Base-by-base conservation (phyloP, 2,113 vertebrate genomes). In the Coptodon bakossiorum region DNA sequence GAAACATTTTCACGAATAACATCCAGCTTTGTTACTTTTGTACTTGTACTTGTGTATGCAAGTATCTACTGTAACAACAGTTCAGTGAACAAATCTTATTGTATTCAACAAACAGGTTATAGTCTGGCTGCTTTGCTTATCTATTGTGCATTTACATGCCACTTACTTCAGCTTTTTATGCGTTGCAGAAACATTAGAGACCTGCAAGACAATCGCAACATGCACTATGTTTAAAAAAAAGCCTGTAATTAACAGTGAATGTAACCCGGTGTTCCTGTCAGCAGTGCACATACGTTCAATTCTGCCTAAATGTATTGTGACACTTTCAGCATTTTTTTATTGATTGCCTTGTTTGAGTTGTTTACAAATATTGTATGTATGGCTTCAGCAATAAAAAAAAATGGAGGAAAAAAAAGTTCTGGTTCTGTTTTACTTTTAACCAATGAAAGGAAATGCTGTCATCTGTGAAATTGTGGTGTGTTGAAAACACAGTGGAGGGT, bases 351-450 rank as follows among this genome's bases (percentile, higher is more conserved):
- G 96, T 96, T 95, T 96, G 96, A 96, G 92, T 85, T 87, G 17
- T 6, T 88, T 94, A 83, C 96, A 92, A 88, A 92, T 91, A 95
- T 93, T 96, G 93, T 96, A 97, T 94, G 96, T 94, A 96, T 93
- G 95, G 96, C 97, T 96, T 96, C 94, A 97, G 97, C 97, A 98
- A 98, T 97, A 97, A 98, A 86, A n/a, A 45, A 2, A 31, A 2
- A 43, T 68, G 61, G 6, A 38, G 34, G 29, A 4, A 48, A 59
- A 38, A 57, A 59, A n/a, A 66, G 29, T 78, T 59, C 3, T 27
- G 24, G 29, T 59, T 82, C 2, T 73, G 19, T 82, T 81, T 89
- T 85, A 45, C 34, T 88, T 88, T 86, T 36, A 43, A 24, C 7
- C 10, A 9, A 4, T 45, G 13, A 19, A 29, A 73, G 9, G 6